Percentiles rank a stretch among this genome's conserved stretches.
These are phyloP conservation scores for Helostoma temminkii DNA, from an alignment of 2,797 vertebrate species.

Conservation along the genomic window DNA sequence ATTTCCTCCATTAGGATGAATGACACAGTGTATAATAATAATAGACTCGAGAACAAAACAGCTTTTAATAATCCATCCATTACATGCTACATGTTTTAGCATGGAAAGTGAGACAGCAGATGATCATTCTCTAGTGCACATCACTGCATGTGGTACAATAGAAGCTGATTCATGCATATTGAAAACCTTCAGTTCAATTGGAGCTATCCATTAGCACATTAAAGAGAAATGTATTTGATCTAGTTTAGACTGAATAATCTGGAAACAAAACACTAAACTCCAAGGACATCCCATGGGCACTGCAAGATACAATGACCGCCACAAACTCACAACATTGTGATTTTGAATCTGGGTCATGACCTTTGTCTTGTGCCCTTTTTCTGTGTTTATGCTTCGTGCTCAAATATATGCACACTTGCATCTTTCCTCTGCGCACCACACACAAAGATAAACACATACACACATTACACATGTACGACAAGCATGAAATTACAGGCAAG, in stretches of 20 bases:
- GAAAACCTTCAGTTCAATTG: constrained; percentile 63
- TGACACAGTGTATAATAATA: constrained; percentile 21
- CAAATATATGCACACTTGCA: constrained; percentile 14
- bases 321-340: constrained; percentile 28
- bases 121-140: constrained; percentile 64
- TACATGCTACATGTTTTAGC: constrained; percentile 46
- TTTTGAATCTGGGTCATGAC: constrained; percentile 47
- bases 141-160: constrained; percentile 67
- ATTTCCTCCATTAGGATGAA: constrained; percentile 33
- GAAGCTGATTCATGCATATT: constrained; percentile 79
- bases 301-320: constrained; percentile 27
- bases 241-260: constrained; percentile 73
- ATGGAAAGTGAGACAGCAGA: constrained; percentile 65
- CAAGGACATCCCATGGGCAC: constrained; percentile 26
- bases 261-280: constrained; percentile 54
- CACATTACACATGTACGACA: constrained; percentile 43
- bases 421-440: not conserved
- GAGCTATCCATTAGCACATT: constrained; percentile 82
- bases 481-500: constrained; percentile 54
- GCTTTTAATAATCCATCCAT: constrained; percentile 45
- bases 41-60: constrained; percentile 19
- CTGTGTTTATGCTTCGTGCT: constrained; percentile 17
- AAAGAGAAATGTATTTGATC: constrained; percentile 83
- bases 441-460: constrained; percentile 19
- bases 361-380: constrained; percentile 43